phyloP scores from a whole-genome alignment of 1,140 invertebrate species.

The Melanaphis sacchari region DNA sequence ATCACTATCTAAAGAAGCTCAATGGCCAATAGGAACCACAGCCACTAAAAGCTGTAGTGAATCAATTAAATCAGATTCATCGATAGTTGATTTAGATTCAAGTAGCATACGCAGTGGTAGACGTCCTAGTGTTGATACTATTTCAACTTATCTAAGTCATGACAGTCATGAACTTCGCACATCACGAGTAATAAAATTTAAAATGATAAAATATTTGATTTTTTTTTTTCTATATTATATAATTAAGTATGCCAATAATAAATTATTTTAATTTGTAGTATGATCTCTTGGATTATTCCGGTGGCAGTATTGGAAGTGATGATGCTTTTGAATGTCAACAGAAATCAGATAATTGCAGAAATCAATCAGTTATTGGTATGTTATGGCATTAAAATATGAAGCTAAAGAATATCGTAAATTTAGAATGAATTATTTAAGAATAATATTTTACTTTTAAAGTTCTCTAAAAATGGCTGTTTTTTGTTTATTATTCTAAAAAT shows the following conservation, averaged over 20 bases:
- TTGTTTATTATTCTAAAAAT: background rate
- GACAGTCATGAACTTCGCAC: slow-evolving; percentile 70
- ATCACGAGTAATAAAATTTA: slow-evolving; percentile 60
- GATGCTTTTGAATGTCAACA: slow-evolving; percentile 67
- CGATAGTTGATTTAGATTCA: slow-evolving; percentile 66
- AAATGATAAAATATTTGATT: background rate
- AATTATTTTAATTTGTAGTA: slow-evolving; percentile 65
- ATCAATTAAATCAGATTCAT: slow-evolving; percentile 57
- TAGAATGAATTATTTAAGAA: background rate
- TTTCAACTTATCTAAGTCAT: slow-evolving; percentile 86
- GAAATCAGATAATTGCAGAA: slow-evolving; percentile 63
- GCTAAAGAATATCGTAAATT: background rate
- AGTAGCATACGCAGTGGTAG: slow-evolving; percentile 76
- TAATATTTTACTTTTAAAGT: background rate
- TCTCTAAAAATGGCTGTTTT: background rate
- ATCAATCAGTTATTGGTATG: slow-evolving; percentile 67
- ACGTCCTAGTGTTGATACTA: slow-evolving; percentile 82
- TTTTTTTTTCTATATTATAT: background rate
- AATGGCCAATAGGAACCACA: slow-evolving; percentile 45
- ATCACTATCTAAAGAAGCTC: slow-evolving; percentile 22
- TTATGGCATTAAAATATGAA: background rate
- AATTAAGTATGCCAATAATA: background rate
- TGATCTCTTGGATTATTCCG: slow-evolving; percentile 77
- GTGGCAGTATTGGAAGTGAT: slow-evolving; percentile 69
- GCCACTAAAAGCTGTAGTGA: slow-evolving; percentile 44